Evolutionary conservation across 2,888 invertebrate genomes (phyloP), one percentile per base, ranked within the genome.

Genomic region (Bombylius major): DNA sequence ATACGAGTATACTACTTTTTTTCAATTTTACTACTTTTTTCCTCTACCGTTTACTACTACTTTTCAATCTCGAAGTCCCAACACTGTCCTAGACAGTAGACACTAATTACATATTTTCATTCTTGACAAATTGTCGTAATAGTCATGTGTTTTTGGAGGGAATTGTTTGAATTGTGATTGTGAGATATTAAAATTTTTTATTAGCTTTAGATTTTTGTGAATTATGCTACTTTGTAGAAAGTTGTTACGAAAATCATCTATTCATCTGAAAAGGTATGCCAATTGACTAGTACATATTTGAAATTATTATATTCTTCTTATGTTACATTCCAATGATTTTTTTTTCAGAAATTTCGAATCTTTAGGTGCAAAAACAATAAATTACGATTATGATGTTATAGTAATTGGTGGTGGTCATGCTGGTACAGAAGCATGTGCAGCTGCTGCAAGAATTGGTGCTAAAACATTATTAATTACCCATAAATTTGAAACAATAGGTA

Each of bases 371-470:
- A 36, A 42, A 5, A 11, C 8, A 42, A 42, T 42, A 11, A 11
- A 42, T 42, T 11, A 5, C 4, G 12, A 11, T 23, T 72, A 70
- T 57, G 88, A 91, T 76, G 90, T 92, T 1, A 79, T 92, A 62
- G 84, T 93, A 49, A 83, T 93, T 63, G 93, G 93, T 13, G 93
- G 92, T 6, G 93, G 93, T 0, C 94, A 94, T 80, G 93, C 93
- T 9, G 94, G 94, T 13, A 84, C 86, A 7, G 93, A 94, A 73
- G 92, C 91, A 4, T 88, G 86, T 65, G 79, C 86, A 47, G 91
- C 91, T 5, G 82, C 93, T 3, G 84, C 89, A 1, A 77, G 93
- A 66, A 89, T 89, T 84, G 89, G 90, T 9, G 84, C 83, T 1
- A 78, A 77, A 59, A 92, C 92, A 0, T 69, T 91, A 51, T 76